Conservation (phyloP, 2,113 vertebrate species). For the Neolamprologus hecqui region DNA sequence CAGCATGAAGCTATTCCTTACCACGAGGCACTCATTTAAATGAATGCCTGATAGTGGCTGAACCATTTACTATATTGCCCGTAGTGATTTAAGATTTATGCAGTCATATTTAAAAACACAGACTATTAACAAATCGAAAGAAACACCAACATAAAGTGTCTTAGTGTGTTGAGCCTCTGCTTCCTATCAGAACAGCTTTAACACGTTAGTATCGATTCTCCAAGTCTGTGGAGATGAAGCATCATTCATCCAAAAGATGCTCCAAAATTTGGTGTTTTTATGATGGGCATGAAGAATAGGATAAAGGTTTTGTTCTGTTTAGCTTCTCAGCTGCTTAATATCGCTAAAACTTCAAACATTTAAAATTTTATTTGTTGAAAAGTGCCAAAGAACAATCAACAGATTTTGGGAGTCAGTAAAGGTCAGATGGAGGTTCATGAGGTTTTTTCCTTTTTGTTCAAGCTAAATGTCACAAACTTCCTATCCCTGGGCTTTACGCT, state of each 20-base stretch:
- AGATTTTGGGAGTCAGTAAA: neutral
- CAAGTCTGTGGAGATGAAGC: neutral
- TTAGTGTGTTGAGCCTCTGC: neutral
- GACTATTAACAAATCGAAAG: neutral
- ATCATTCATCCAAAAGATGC: neutral
- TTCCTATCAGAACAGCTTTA: neutral
- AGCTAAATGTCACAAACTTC: neutral
- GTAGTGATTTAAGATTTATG: neutral
- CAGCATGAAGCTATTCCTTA: neutral
- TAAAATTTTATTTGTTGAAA: accelerated
- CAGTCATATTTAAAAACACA: neutral
- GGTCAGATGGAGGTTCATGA: neutral
- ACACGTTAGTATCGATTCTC: neutral
- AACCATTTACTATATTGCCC: neutral
- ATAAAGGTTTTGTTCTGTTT: neutral
- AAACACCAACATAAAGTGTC: neutral
- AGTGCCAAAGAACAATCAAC: neutral
- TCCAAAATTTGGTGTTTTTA: neutral
- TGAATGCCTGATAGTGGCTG: neutral
- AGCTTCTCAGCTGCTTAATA: neutral
- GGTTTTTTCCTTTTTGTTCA: neutral
- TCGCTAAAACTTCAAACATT: neutral
- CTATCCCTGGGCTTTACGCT: neutral
- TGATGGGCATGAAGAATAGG: neutral
- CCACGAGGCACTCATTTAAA: neutral